Conservation (phyloP, 2,113 vertebrate species). For the Fregetta grallaria region DNA sequence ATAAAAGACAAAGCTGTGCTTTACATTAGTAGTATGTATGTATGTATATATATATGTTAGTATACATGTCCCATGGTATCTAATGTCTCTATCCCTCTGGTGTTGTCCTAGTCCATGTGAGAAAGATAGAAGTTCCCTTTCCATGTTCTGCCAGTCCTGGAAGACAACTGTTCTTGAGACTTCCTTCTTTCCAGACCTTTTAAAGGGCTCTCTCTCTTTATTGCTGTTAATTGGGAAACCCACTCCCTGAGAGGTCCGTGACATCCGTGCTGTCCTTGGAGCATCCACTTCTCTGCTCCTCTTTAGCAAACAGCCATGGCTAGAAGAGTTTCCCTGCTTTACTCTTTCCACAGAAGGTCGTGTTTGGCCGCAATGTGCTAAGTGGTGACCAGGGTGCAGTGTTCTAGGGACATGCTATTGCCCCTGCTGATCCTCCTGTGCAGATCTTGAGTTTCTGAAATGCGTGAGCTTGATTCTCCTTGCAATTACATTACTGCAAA, state of each 20-base stretch:
- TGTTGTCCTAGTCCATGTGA: neutral
- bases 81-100: neutral
- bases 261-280: neutral
- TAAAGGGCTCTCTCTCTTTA: neutral
- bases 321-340: neutral
- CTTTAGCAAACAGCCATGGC: neutral
- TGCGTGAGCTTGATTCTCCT: neutral
- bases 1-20: neutral
- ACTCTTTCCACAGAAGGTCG: neutral
- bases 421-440: neutral
- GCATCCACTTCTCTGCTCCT: neutral
- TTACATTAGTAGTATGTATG: too few relatives aligned
- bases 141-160: neutral
- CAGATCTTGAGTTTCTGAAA: neutral
- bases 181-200: neutral
- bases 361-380: neutral
- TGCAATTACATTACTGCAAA: neutral
- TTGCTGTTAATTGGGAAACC: neutral
- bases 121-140: neutral
- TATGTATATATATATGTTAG: too few relatives aligned
- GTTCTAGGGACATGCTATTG: neutral
- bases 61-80: rapidly evolving
- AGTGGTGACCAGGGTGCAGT: neutral
- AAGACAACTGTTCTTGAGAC: neutral
- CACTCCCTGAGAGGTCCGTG: neutral